Base-by-base conservation (phyloP, 2,797 vertebrate genomes). In the Myotis pilosus region DNA sequence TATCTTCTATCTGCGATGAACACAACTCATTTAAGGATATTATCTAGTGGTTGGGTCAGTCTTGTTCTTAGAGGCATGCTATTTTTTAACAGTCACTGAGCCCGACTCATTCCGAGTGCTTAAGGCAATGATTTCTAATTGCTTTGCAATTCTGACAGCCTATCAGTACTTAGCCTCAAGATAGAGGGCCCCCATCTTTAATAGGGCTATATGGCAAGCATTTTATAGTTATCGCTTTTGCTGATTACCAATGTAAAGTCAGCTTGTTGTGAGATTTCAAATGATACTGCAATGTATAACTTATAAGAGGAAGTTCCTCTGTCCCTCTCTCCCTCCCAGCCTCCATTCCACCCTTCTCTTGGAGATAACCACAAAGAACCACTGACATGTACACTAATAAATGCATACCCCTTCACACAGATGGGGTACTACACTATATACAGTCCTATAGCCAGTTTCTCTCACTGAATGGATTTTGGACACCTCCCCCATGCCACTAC, bases 71-170 rank as follows among this genome's bases (percentile, higher is more conserved):
- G 9, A 57, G 23, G 62, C 60, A 41, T 30, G 28, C 28, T 81
- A 6, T 57, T 53, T 94, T 74, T 94, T 79, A 94, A 87, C 44
- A 91, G 66, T 78, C 71, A 68, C 81, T 75, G 81, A 93, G 74
- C 5, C 23, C 51, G 55, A 92, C 23, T 28, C 68, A 89, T 60
- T 78, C 12, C 15, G 7, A n/a, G 51, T 36, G 64, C 76, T 85
- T 15, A 78, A 30, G 38, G 62, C 87, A 90, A 91, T 57, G 36
- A 80, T 69, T 93, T 94, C 76, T 81, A 64, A 62, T 55, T 84
- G 71, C 53, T 87, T 64, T 78, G 71, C 17, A 74, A 8, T 60
- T 89, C 66, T 80, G n/a, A 94, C 13, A 89, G 71, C 76, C 57
- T 62, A 66, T 75, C 57, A 19, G 57, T 22, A 13, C 51, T 55